Base-by-base conservation (phyloP, 2,113 vertebrate species). In the Psilopogon haemacephalus region DNA sequence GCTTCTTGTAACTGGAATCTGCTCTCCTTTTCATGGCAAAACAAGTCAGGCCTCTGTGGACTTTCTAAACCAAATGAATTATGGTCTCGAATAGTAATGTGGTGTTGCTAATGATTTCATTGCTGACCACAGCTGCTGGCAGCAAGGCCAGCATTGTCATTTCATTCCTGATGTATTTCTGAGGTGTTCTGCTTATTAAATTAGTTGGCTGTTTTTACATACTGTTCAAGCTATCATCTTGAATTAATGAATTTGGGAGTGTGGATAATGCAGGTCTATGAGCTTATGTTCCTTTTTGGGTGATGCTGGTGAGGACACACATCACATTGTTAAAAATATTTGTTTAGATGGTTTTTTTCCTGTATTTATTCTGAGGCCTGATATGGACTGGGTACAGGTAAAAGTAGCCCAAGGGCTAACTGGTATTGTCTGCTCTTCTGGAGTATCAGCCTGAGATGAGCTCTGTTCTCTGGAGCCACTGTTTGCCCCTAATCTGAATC, bases 11-110 rank as follows among this genome's bases (percentile, higher is more conserved):
- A 74, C 16, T 84, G 48, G 89, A 78, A 83, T 96, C 72, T 77
- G 84, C 64, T 65, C 63, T 74, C 78, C 92, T 93, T 94, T 93
- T 94, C 90, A 20, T 56, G 72, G 92, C 89, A 96, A 93, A 95
- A 80, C 80, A 95, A 95, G 69, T 74, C 81, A 84, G 90, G 85
- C 77, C 95, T 95, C 96, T 86, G 76, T 92, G 94, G 95, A 89
- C 70, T 94, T 71, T 74, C 75, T 84, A 88, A 94, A 72, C 80
- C 75, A 69, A 93, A 84, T 84, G 92, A 97, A 89, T 95, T 93
- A 95, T 50, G 44, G 74, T 84, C 85, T 87, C 3, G 24, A 92
- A 84, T 95, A 95, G 75, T 75, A 80, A 91, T 96, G 87, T 2
- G 7, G 74, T 83, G 38, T 73, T 94, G 93, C 85, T 94, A 86